Conservation (phyloP, 2,888 invertebrate species). For the Arrhopalites spinosus region DNA sequence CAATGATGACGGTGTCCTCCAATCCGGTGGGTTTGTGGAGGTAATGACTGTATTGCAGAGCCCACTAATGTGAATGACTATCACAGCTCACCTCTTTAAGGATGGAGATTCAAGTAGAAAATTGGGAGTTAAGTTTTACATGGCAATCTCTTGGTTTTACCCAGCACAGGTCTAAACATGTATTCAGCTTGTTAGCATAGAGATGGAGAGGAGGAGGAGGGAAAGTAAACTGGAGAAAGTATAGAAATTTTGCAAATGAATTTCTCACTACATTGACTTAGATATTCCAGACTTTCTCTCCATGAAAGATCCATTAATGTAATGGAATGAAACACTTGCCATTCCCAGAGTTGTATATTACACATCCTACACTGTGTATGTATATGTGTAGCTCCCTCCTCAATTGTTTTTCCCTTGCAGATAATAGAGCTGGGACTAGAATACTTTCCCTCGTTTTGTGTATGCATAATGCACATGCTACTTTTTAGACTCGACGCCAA, state of each 20-base stretch:
- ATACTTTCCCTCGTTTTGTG: neutral
- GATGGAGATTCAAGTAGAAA: too few relatives aligned
- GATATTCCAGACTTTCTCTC: slow-evolving; percentile 6
- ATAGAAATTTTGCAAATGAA: neutral
- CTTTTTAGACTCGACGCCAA: neutral
- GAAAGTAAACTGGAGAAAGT: neutral
- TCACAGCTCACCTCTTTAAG: too few relatives aligned
- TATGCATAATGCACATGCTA: neutral
- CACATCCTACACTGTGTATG: neutral
- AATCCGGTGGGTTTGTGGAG: too few relatives aligned
- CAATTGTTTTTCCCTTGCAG: neutral
- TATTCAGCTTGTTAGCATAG: too few relatives aligned
- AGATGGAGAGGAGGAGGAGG: neutral
- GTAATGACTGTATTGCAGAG: too few relatives aligned
- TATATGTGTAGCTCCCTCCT: neutral
- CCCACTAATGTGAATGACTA: too few relatives aligned
- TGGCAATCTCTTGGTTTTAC: too few relatives aligned
- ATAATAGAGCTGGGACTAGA: neutral
- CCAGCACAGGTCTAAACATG: too few relatives aligned
- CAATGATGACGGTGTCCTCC: too few relatives aligned
- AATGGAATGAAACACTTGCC: neutral
- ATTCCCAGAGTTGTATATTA: neutral
- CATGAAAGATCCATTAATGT: neutral
- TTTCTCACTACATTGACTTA: neutral
- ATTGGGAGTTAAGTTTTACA: too few relatives aligned